Evolutionary conservation across 2,797 vertebrate species (phyloP).

Genomic region (Mionectes olivaceus): DNA sequence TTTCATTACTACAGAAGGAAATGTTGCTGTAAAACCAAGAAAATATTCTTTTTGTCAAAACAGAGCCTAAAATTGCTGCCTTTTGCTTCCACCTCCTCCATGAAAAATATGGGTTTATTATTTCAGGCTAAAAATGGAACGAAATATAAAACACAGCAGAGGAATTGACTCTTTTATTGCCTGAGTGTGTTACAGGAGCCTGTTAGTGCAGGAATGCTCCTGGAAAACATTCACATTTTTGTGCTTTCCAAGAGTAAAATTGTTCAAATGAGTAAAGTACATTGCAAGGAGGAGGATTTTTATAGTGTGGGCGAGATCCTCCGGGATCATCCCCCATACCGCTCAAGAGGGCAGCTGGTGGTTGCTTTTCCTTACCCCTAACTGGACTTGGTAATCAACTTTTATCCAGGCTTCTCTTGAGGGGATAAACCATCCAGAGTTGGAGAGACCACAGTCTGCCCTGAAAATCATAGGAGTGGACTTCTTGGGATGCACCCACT

Average conservation of each 20-base stretch:
- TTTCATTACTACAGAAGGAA: neutral
- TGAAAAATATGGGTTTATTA: neutral
- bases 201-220: neutral
- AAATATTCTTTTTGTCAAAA: neutral
- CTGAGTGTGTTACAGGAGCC: neutral
- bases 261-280: neutral
- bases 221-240: neutral
- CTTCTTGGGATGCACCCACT: neutral
- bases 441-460: neutral
- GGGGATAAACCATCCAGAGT: neutral
- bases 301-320: neutral
- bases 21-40: neutral
- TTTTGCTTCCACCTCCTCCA: neutral
- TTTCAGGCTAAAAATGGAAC: neutral
- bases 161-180: neutral
- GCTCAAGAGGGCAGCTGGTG: neutral
- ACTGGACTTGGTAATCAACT: neutral
- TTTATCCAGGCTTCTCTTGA: neutral
- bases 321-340: rapidly evolving
- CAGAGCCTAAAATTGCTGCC: neutral
- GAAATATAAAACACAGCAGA: neutral
- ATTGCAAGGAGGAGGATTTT: neutral
- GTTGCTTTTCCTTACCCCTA: neutral
- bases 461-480: rapidly evolving
- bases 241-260: neutral